These are phyloP conservation scores for Apodemus speciosus DNA, from an alignment of 2,113 vertebrate species.

Conservation along the genomic window DNA sequence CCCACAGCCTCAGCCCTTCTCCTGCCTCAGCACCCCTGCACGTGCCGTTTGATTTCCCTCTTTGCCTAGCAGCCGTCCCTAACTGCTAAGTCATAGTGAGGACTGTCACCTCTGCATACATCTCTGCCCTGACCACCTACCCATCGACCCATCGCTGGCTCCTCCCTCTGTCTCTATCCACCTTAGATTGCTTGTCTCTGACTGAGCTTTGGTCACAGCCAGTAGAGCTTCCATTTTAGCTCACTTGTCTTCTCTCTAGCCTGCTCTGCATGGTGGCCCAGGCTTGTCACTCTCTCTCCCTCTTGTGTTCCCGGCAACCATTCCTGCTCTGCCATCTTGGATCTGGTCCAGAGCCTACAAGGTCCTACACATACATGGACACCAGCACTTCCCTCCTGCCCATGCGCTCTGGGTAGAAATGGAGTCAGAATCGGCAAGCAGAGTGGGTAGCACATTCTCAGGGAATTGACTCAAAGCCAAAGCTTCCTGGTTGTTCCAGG, in stretches of 20 bases:
- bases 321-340: neutral
- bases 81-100: neutral
- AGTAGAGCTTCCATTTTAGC: neutral
- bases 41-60: neutral
- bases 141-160: no score
- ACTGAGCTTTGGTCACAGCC: neutral
- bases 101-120: neutral
- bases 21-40: neutral
- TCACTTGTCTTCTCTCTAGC: no score
- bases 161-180: neutral
- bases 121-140: neutral
- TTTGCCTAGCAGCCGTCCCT: neutral
- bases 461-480: neutral
- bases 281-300: neutral
- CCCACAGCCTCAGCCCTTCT: neutral
- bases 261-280: neutral
- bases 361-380: neutral
- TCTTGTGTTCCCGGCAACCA: neutral
- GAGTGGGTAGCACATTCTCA: no score
- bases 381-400: neutral
- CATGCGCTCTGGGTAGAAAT: neutral
- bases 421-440: neutral
- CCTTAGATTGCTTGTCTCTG: neutral
- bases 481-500: neutral
- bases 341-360: neutral